These are phyloP conservation scores for Piprites chloris DNA, from an alignment of 2,113 vertebrate species.

Conservation along the genomic window DNA sequence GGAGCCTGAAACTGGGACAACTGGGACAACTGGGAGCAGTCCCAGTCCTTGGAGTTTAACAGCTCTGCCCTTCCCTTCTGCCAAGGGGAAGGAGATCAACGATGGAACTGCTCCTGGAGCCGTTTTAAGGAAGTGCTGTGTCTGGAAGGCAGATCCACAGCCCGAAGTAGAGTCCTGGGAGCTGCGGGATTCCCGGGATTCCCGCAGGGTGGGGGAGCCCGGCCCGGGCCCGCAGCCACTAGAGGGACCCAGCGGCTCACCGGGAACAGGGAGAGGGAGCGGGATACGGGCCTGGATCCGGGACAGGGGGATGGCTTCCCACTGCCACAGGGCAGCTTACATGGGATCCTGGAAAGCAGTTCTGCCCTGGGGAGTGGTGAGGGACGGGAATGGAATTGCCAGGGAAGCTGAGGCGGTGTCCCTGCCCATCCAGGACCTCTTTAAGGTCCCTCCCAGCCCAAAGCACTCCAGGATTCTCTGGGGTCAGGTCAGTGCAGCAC, in stretches of 20 bases:
- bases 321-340: not conserved
- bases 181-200: not conserved
- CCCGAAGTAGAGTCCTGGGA: accelerated
- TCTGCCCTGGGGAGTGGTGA: not conserved
- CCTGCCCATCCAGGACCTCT: not conserved
- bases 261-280: not conserved
- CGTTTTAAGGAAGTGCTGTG: not conserved
- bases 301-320: not conserved
- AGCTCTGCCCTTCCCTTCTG: not conserved
- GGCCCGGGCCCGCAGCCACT: not conserved
- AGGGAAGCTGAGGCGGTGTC: not conserved
- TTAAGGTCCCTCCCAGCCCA: not conserved
- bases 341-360: no score
- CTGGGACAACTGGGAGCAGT: not conserved
- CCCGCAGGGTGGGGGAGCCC: not conserved
- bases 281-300: not conserved
- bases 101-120: not conserved
- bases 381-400: not conserved
- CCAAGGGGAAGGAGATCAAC: not conserved
- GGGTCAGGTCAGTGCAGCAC: accelerated
- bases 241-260: slow-evolving; percentile 14
- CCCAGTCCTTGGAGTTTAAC: not conserved
- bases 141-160: not conserved
- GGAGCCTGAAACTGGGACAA: not conserved
- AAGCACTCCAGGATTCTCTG: not conserved